Percentiles rank a stretch among this genome's conserved stretches.
Conservation (phyloP, 23 tunicate genomes). For the Aplidium turbinatum region DNA sequence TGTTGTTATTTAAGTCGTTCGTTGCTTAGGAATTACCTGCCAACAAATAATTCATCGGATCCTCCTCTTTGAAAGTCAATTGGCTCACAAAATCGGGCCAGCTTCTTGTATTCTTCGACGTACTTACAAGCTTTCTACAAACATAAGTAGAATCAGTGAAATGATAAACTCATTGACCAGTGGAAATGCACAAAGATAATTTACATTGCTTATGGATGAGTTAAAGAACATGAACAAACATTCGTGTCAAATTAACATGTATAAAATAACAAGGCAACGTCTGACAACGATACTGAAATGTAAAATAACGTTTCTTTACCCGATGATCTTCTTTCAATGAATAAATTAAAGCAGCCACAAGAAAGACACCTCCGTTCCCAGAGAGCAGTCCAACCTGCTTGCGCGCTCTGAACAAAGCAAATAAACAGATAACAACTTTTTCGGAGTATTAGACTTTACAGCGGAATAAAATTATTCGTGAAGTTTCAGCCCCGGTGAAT, state of each 20-base stretch:
- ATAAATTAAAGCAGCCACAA: conserved; percentile 37
- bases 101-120: conserved; percentile 21
- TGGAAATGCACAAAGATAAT: not conserved
- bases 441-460: no score
- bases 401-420: conserved; percentile 14
- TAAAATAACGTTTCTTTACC: conserved; percentile 2
- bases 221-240: no score
- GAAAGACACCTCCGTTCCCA: conserved; percentile 39
- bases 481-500: no score
- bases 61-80: conserved; percentile 34
- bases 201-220: no score
- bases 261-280: no score
- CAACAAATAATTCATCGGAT: conserved; percentile 56
- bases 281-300: no score
- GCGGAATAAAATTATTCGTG: no score
- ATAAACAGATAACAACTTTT: no score
- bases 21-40: conserved; percentile 28
- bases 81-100: conserved; percentile 20
- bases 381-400: conserved; percentile 32
- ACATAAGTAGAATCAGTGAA: not conserved
- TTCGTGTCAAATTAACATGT: no score
- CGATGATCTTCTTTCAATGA: not conserved
- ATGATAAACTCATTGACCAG: not conserved
- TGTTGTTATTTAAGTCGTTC: no score
- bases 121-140: conserved; percentile 6